phyloP scores from a whole-genome alignment of 2,113 vertebrate species.

The Miniopterus natalensis region DNA sequence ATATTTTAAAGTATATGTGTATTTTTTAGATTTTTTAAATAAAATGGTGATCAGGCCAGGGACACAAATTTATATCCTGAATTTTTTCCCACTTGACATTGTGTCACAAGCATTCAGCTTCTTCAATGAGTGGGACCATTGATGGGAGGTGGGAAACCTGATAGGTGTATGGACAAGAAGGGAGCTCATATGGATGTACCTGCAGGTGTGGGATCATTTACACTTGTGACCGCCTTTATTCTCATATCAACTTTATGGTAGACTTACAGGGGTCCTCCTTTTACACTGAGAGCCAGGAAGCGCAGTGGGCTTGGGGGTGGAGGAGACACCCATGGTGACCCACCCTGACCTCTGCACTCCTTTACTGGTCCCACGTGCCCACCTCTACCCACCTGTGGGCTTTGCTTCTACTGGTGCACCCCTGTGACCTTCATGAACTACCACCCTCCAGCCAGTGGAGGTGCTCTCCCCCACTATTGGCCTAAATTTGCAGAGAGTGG shows the following conservation, averaged over 20 bases:
- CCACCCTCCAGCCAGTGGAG: not conserved
- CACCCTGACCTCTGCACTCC: too few relatives aligned
- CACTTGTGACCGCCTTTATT: not conserved
- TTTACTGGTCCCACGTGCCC: not conserved
- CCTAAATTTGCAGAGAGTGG: not conserved
- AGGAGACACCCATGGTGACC: accelerated
- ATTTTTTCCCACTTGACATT: not conserved
- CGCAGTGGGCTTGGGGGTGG: not conserved
- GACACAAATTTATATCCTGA: not conserved
- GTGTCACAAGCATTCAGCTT: not conserved
- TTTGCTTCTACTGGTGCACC: not conserved
- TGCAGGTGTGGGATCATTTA: not conserved
- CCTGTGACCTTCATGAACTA: not conserved
- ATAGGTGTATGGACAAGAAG: not conserved
- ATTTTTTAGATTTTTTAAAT: not conserved
- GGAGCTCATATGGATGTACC: not conserved
- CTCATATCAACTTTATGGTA: not conserved
- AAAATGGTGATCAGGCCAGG: not conserved
- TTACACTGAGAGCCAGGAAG: accelerated
- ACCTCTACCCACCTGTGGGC: not conserved
- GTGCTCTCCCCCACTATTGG: not conserved
- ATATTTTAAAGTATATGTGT: not conserved
- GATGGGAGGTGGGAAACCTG: not conserved
- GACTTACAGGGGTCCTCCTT: too few relatives aligned
- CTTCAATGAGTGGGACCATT: not conserved